Evolutionary conservation across 2,888 invertebrate genomes (phyloP).

Genomic region (Chrysina gloriosa): DNA sequence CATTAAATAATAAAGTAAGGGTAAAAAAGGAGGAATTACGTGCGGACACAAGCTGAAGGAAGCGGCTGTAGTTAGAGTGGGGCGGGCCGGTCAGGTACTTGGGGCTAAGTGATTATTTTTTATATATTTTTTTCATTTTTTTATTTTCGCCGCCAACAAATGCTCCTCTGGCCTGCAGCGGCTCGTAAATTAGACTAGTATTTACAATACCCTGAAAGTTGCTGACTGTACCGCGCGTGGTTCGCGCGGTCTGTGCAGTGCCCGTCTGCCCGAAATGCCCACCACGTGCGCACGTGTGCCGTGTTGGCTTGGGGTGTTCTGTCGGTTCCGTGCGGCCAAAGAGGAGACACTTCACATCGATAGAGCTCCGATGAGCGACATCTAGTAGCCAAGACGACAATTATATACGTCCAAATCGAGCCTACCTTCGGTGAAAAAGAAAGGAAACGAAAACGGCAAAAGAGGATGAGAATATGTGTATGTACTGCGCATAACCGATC

Average conservation of each 20-base stretch:
- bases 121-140: slow-evolving; percentile 3
- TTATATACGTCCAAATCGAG: slow-evolving; percentile 11
- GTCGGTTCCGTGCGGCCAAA: slow-evolving; percentile 52
- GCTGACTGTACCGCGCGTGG: slow-evolving; percentile 57
- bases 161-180: slow-evolving; percentile 61
- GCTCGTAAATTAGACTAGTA: slow-evolving; percentile 65
- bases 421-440: not conserved
- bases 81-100: slow-evolving; percentile 65
- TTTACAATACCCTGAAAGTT: slow-evolving; percentile 66
- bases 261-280: slow-evolving; percentile 37
- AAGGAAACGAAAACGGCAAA: too few relatives aligned
- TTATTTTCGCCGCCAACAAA: slow-evolving; percentile 60
- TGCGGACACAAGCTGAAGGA: slow-evolving; percentile 58
- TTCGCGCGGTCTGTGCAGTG: slow-evolving; percentile 41
- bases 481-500: too few relatives aligned
- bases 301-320: slow-evolving; percentile 36
- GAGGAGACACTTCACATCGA: slow-evolving; percentile 54
- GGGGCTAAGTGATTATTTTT: slow-evolving; percentile 51
- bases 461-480: too few relatives aligned
- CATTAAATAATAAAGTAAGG: slow-evolving; percentile 63
- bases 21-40: slow-evolving; percentile 57
- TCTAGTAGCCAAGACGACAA: slow-evolving; percentile 40
- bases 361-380: slow-evolving; percentile 47
- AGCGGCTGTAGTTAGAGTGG: slow-evolving; percentile 53
- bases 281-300: slow-evolving; percentile 37